Conservation (phyloP, 2,888 invertebrate genomes). For the Volucella zonaria region DNA sequence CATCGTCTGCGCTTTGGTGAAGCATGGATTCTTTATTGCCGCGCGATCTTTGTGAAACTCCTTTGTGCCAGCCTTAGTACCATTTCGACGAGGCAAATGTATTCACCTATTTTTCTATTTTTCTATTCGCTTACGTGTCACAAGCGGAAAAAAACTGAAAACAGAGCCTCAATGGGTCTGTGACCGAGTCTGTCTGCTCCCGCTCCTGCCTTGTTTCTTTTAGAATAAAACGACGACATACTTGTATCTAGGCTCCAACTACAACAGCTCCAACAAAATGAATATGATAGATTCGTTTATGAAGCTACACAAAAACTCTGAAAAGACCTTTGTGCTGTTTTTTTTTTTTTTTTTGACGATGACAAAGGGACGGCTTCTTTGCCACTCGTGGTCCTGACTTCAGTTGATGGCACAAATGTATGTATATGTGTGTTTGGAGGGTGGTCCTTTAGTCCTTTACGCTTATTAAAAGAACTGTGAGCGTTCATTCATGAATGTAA, state of each 20-base stretch:
- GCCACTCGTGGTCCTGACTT: background rate
- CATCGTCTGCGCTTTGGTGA: constrained; percentile 6
- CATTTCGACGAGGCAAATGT: constrained; percentile 6
- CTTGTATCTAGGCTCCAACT: no score
- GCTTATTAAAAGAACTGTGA: constrained; percentile 42
- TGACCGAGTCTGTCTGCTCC: constrained; percentile 10
- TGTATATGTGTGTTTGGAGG: background rate
- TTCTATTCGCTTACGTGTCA: constrained; percentile 15
- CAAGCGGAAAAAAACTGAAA: constrained; percentile 1
- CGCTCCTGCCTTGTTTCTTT: constrained; percentile 43
- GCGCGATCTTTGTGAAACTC: constrained; percentile 41
- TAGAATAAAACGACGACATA: background rate
- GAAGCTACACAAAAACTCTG: constrained; percentile 6
- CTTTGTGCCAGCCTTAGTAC: background rate
- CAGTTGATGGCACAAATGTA: background rate
- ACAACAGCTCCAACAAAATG: constrained; percentile 27
- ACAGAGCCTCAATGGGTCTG: background rate
- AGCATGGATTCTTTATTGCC: constrained; percentile 44
- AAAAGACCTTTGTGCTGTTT: constrained; percentile 29
- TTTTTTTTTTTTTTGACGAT: constrained; percentile 18
- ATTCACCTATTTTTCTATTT: constrained; percentile 21
- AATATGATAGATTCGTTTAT: constrained; percentile 51
- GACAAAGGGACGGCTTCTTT: constrained; percentile 13
- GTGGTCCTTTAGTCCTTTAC: constrained; percentile 17
- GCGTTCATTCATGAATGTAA: constrained; percentile 52